Evolutionary conservation across 2,797 vertebrate genomes (phyloP).

Genomic region (Phoxinus dragarum): DNA sequence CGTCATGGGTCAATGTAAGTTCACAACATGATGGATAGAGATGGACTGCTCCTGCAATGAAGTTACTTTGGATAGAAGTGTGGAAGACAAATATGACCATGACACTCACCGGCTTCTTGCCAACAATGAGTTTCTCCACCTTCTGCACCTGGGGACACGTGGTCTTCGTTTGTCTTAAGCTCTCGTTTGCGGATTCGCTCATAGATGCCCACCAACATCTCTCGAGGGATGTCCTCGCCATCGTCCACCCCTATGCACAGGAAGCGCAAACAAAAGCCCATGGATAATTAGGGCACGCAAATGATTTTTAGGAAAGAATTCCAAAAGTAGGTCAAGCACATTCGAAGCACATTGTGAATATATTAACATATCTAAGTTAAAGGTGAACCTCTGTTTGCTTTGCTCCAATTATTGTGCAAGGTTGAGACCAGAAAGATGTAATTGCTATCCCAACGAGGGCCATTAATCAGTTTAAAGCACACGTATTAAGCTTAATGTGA

Average conservation of each 20-base stretch:
- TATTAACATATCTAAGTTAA: neutral
- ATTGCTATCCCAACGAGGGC: slow-evolving; percentile 40
- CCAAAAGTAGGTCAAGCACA: neutral
- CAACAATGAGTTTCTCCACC: slow-evolving; percentile 98
- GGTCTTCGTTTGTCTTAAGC: slow-evolving; percentile 96
- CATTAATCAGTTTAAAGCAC: slow-evolving; percentile 59
- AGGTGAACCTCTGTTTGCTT: slow-evolving; percentile 11
- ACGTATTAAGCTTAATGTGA: slow-evolving; percentile 56
- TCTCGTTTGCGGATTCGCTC: slow-evolving; percentile 95
- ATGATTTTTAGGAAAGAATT: neutral
- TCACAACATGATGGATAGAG: slow-evolving; percentile 34
- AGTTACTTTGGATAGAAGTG: neutral
- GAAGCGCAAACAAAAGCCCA: neutral
- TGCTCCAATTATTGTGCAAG: slow-evolving; percentile 32
- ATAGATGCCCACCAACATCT: slow-evolving; percentile 94
- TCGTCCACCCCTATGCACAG: slow-evolving; percentile 89
- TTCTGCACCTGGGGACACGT: slow-evolving; percentile 97
- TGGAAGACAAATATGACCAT: slow-evolving; percentile 5
- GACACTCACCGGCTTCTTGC: slow-evolving; percentile 92
- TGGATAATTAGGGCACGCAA: neutral
- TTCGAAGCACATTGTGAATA: neutral
- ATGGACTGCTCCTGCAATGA: neutral
- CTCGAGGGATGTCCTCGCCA: slow-evolving; percentile 94
- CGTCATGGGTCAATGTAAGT: slow-evolving; percentile 18
- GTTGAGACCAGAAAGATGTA: slow-evolving; percentile 27